Percentiles rank a stretch among this genome's conserved stretches.
phyloP scores from a whole-genome alignment of 2,888 invertebrate species.

The Monochamus alternatus region DNA sequence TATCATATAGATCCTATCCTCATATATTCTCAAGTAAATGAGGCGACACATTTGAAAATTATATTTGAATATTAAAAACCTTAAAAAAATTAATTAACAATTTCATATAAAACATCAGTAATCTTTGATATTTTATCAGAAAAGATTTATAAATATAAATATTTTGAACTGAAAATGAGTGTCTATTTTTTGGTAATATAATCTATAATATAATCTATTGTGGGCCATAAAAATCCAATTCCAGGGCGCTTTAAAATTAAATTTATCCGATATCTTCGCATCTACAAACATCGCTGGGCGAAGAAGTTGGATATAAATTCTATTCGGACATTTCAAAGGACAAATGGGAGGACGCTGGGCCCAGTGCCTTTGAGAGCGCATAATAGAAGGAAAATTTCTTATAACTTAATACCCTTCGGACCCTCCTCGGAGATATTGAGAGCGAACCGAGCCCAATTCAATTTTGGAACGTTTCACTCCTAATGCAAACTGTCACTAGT shows the following conservation, averaged over 20 bases:
- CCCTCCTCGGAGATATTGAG: slow-evolving; percentile 23
- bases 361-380: slow-evolving; percentile 25
- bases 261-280: slow-evolving; percentile 22
- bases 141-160: no score
- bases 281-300: slow-evolving; percentile 23
- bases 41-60: no score
- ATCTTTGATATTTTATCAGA: no score
- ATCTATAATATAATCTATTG: background rate
- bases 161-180: no score
- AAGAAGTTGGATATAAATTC: slow-evolving; percentile 30
- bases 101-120: no score
- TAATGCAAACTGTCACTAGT: background rate
- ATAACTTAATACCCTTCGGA: slow-evolving; percentile 36
- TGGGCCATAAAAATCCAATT: background rate
- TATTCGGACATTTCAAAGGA: slow-evolving; percentile 32
- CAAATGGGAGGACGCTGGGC: slow-evolving; percentile 16
- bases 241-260: slow-evolving; percentile 20
- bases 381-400: slow-evolving; percentile 36
- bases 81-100: no score
- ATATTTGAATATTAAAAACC: no score
- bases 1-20: no score
- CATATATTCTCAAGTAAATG: no score
- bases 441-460: slow-evolving; percentile 22
- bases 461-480: slow-evolving; percentile 11
- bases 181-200: no score